Base-by-base conservation (phyloP, 2,888 invertebrate genomes). In the Rhimphoctona megacephalus region DNA sequence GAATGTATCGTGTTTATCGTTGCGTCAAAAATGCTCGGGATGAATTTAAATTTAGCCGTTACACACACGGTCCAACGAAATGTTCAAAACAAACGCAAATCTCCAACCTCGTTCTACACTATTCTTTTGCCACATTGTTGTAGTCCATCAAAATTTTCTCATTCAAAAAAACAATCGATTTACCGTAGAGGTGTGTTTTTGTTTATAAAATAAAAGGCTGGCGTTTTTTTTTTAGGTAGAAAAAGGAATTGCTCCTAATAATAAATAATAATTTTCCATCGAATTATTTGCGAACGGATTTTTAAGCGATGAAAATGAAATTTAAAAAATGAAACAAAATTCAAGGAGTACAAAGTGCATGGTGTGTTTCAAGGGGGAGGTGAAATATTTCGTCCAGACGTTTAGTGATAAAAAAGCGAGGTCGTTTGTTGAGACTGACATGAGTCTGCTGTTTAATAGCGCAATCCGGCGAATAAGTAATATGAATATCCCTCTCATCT, bases 301-400 rank as follows among this genome's bases (percentile, higher is more conserved):
- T 25, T 49, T 49, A 30, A 4, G 9, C 25, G 30, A 57, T 61
- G 61, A 64, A 79, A 64, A 73, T 30, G n/a, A 33, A 54, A 52
- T 52, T 33, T 0, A 36, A 36, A n/a, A 43, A 43, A 43, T 43
- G 43, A 43, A 43, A 43, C 43, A 11, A 43, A 33, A 52, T 73
- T 49, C 52, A 9, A n/a, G n/a, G 73, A 73, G 83, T 86, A 52
- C 79, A 83, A 79, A 85, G 85, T 83, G 39, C 79, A 76, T 57
- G 33, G 54, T 14, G 61, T 17, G 30, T 3, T 61, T 17, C 61
- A 66, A 33, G 80, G 49, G 33, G 43, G 33, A 61, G 25, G 64
- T 30, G 61, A 74, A 49, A 30, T 73, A 66, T 78, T 54, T 67
- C 52, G 61, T 22, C 30, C 74, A 81, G 74, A 74, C 77, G 81